Evolutionary conservation across 1,140 invertebrate genomes (phyloP), one percentile per base, ranked within the genome.

Genomic region (Cyclargus thomasi): DNA sequence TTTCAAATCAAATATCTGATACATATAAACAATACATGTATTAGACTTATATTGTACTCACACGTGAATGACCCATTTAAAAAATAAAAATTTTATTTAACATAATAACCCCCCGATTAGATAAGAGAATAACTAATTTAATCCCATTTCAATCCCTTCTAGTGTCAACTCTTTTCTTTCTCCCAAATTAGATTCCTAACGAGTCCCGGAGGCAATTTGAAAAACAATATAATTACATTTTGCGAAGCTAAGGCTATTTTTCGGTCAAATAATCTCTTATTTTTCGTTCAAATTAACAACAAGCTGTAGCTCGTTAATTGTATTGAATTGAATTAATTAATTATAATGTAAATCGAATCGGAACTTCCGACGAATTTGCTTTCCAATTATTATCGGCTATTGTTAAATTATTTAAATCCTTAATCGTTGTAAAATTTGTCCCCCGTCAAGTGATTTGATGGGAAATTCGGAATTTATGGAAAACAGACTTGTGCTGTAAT

Each of bases 201-300:
- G 29, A 29, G 5, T 29, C 29, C 5, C 29, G 8, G 29, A 6
- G 29, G 29, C 29, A 29, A 29, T 29, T 29, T 5, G 8, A 4
- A 29, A 29, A 29, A 29, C 29, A 29, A 29, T 29, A 8, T 29
- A 29, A 29, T 29, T 29, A 23, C 23, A 2, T 23, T 29, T 47
- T 47, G 11, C 14, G 14, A 47, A 47, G 6, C 39, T 47, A 16
- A 47, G 14, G 39, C 39, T n/a, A n/a, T n/a, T n/a, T n/a, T n/a
- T n/a, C n/a, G n/a, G n/a, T n/a, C n/a, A n/a, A 47, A 16, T 47
- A 47, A 47, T 47, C 0, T 14, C 11, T 47, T 29, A 29, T 29
- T 92, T 83, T 47, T 21, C 20, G 39, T 8, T 14, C 39, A 3
- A 16, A 29, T 16, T 8, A 14, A 47, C 10, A 65, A 8, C 47